These are phyloP conservation scores for Drosophila grimshawi DNA, from an alignment of 1,140 invertebrate species.

Conservation along the genomic window DNA sequence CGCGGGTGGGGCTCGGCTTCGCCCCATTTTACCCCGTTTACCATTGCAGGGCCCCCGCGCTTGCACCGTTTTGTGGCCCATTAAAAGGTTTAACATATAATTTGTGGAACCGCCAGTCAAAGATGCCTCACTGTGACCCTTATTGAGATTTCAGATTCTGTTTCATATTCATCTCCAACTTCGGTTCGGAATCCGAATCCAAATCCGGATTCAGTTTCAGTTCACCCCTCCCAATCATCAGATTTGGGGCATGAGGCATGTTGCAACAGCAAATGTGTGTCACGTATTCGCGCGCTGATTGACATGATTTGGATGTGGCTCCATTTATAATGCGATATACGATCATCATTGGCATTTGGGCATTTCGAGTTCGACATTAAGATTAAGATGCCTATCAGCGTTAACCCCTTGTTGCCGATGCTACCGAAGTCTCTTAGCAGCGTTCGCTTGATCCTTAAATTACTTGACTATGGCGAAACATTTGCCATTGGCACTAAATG, in stretches of 20 bases:
- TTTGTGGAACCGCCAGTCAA: constrained; percentile 42
- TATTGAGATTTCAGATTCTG: constrained; percentile 11
- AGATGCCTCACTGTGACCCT: constrained; percentile 38
- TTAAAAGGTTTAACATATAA: constrained; percentile 64
- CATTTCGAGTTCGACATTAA: constrained; percentile 12
- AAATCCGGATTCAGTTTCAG: not conserved
- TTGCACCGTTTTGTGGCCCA: constrained; percentile 40
- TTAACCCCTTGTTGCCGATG: constrained; percentile 36
- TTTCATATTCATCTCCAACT: constrained; percentile 8
- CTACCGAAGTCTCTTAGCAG: not conserved
- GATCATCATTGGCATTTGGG: not conserved
- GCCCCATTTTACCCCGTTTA: constrained; percentile 12
- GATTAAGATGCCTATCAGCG: constrained; percentile 14
- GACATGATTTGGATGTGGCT: constrained; percentile 66
- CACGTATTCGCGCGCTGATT: constrained; percentile 70
- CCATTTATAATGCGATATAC: constrained; percentile 23
- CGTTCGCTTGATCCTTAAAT: constrained; percentile 44
- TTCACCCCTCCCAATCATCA: constrained; percentile 13
- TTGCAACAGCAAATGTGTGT: constrained; percentile 63
- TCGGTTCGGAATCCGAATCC: not conserved
- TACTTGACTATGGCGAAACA: constrained; percentile 46
- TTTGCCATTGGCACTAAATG: too few species aligned
- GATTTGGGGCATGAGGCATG: constrained; percentile 5
- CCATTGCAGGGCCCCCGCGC: not conserved
- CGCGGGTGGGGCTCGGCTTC: constrained; percentile 35